Evolutionary conservation across 2,888 invertebrate genomes (phyloP).

Genomic region (Pollenia amentaria): DNA sequence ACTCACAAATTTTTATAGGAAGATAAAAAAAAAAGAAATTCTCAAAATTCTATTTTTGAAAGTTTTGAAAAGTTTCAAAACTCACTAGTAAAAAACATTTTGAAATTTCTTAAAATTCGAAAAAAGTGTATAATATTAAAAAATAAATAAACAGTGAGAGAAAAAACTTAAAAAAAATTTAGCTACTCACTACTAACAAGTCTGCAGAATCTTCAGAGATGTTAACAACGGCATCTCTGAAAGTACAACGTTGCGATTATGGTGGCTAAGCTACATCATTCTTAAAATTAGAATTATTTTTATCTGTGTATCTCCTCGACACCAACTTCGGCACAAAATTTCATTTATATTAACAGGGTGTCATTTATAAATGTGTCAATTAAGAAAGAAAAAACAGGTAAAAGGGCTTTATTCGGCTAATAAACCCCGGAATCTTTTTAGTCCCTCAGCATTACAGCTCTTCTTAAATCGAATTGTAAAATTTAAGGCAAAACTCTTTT

Average conservation of each 20-base stretch:
- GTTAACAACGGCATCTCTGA: constrained; percentile 7
- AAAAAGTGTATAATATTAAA: constrained; percentile 4
- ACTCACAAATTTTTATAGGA: too few relatives aligned
- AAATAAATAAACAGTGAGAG: background rate
- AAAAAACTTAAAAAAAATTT: too few relatives aligned
- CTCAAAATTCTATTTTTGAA: too few relatives aligned
- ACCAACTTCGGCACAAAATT: background rate
- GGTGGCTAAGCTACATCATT: constrained; percentile 56
- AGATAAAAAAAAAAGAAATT: too few relatives aligned
- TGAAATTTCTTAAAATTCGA: constrained; percentile 6
- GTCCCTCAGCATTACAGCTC: too few relatives aligned
- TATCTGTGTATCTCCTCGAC: constrained; percentile 45
- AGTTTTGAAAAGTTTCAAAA: background rate
- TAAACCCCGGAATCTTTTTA: too few relatives aligned
- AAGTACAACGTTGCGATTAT: background rate
- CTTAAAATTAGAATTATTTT: constrained; percentile 65
- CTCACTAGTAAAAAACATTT: background rate
- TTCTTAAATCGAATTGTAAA: too few relatives aligned
- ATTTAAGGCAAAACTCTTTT: too few relatives aligned
- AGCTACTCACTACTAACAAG: background rate
- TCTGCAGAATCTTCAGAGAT: background rate
- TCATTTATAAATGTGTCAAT: background rate
- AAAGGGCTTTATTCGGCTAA: too few relatives aligned
- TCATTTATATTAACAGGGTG: constrained; percentile 26
- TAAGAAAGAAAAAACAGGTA: too few relatives aligned